phyloP scores from a whole-genome alignment of 2,113 vertebrate species.

The Rhinichthys klamathensis region DNA sequence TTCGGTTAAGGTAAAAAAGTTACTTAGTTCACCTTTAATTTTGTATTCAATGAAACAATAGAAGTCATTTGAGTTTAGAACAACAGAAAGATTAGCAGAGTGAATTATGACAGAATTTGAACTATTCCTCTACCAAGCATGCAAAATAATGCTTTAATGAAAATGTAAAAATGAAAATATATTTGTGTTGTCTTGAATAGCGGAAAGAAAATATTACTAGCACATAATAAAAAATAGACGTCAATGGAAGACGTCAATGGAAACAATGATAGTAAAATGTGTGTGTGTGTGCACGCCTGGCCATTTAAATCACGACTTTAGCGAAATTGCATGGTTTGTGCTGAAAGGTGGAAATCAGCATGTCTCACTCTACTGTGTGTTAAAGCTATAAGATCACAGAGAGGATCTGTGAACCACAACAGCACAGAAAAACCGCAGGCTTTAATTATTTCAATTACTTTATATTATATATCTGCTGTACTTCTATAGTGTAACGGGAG shows the following conservation, averaged over 20 bases:
- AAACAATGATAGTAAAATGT: neutral
- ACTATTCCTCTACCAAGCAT: neutral
- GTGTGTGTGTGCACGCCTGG: neutral
- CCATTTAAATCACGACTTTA: conserved; percentile 44
- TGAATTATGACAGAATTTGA: neutral
- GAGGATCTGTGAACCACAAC: conserved; percentile 17
- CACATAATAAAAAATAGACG: neutral
- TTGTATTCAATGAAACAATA: neutral
- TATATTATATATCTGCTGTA: conserved; percentile 18
- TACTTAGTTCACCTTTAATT: too few relatives aligned
- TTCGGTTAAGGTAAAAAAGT: too few relatives aligned
- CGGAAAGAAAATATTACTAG: neutral
- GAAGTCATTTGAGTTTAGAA: neutral
- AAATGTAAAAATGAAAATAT: neutral
- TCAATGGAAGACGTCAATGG: neutral
- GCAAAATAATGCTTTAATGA: neutral
- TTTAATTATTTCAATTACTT: conserved; percentile 20
- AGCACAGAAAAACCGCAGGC: neutral
- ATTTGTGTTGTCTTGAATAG: neutral
- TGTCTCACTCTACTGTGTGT: conserved; percentile 45
- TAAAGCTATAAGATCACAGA: conserved; percentile 44
- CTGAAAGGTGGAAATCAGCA: conserved; percentile 51
- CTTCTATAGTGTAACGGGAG: neutral
- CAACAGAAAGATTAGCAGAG: neutral
- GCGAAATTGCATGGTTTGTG: conserved; percentile 54